These are phyloP conservation scores for Aplidium turbinatum DNA, from an alignment of 23 tunicate species.

Conservation along the genomic window DNA sequence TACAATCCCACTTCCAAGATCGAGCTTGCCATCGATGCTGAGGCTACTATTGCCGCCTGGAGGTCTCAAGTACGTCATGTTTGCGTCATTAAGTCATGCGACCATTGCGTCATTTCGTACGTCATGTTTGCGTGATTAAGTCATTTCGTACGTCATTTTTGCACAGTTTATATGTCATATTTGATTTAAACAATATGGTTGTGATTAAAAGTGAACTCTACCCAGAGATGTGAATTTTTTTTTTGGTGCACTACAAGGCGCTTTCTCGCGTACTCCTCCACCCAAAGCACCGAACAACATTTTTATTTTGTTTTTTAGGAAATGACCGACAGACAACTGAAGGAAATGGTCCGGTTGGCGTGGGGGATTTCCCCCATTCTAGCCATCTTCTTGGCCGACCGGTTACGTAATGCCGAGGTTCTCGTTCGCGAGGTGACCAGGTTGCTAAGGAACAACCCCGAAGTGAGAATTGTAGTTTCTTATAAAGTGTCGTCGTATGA, in stretches of 20 bases:
- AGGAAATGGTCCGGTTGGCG: slow-evolving; percentile 68
- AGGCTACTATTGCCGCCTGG: slow-evolving; percentile 81
- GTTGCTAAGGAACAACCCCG: slow-evolving; percentile 69
- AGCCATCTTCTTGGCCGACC: slow-evolving; percentile 75
- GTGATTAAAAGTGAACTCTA: too few species aligned
- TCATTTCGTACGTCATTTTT: too few species aligned
- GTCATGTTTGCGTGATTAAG: too few species aligned
- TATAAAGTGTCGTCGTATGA: too few species aligned
- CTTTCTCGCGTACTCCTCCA: too few species aligned
- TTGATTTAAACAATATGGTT: too few species aligned
- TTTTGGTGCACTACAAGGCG: too few species aligned
- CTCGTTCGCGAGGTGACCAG: slow-evolving; percentile 79
- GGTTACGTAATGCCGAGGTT: slow-evolving; percentile 73
- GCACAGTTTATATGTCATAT: too few species aligned
- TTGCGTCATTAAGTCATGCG: too few species aligned
- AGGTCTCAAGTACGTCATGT: slow-evolving; percentile 90
- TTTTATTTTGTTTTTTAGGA: slow-evolving; percentile 41
- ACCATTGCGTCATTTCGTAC: too few species aligned
- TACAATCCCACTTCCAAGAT: slow-evolving; percentile 73
- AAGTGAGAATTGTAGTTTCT: slow-evolving; percentile 45
- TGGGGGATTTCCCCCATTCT: slow-evolving; percentile 92
- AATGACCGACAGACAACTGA: slow-evolving; percentile 67
- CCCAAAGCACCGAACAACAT: too few species aligned
- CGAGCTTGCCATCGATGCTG: slow-evolving; percentile 58
- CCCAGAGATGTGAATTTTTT: too few species aligned